Percentiles rank a stretch among this genome's conserved stretches.
phyloP scores from a whole-genome alignment of 2,888 invertebrate genomes.

The Esperia sulphurella region DNA sequence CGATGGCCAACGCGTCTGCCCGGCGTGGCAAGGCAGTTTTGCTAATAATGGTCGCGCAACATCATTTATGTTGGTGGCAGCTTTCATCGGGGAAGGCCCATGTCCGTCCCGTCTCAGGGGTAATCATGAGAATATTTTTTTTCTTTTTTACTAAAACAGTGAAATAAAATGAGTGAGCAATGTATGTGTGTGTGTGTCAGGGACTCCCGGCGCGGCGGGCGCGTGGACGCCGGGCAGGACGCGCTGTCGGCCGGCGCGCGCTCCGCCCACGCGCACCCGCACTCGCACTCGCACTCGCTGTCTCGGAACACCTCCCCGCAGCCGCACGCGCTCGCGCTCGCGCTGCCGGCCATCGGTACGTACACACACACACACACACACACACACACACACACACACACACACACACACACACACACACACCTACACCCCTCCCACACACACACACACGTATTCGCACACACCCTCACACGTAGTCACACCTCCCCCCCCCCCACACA shows the following conservation, averaged over 20 bases:
- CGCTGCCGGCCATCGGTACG: slow-evolving; percentile 49
- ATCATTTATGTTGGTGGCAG: too few species aligned
- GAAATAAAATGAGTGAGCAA: too few species aligned
- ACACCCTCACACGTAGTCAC: background rate
- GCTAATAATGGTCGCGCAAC: too few species aligned
- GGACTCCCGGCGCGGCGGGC: slow-evolving; percentile 19
- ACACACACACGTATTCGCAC: background rate
- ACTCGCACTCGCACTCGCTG: slow-evolving; percentile 31
- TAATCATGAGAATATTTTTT: too few species aligned
- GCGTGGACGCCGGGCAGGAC: slow-evolving; percentile 53
- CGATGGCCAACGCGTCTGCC: too few species aligned
- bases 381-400: background rate
- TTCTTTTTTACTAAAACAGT: too few species aligned
- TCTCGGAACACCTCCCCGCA: slow-evolving; percentile 21
- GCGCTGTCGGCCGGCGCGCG: slow-evolving; percentile 39
- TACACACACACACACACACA: background rate
- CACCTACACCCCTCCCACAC: too few species aligned
- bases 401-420: background rate
- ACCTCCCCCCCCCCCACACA: too few species aligned
- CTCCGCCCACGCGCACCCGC: slow-evolving; percentile 5
- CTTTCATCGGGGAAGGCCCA: too few species aligned
- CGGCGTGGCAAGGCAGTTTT: too few species aligned
- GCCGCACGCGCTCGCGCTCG: slow-evolving; percentile 20
- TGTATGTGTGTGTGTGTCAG: slow-evolving; percentile 5
- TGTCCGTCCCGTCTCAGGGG: too few species aligned